Evolutionary conservation across 2,113 vertebrate species (phyloP), one percentile per base, ranked within the genome.

Genomic region (Lichenostomus cassidix): DNA sequence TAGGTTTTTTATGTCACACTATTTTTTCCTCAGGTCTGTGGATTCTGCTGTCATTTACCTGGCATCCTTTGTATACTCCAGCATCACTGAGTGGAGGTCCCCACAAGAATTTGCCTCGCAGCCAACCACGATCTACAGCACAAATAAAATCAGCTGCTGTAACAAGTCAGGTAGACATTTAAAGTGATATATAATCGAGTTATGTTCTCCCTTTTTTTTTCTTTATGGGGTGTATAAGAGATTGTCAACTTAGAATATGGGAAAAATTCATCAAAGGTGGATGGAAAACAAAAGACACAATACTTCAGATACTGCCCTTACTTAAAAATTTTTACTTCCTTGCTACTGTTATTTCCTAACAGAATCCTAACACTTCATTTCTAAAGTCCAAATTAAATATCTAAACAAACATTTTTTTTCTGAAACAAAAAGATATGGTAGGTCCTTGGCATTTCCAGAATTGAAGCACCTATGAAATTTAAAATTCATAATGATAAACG

Each of bases 21-120:
- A 1, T 20, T 58, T 24, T 58, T 85, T 77, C 64, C 58, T 74
- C 41, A 77, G 28, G 67, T 62, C 42, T 77, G 3, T 56, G 23
- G 70, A 49, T 87, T 55, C 46, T 62, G 15, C 68, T 83, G 28
- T 94, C 56, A 93, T 94, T 97, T 97, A 99, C 99, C 99, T 99
- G 93, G 99, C 98, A 96, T 99, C 99, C 97, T 99, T 99, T 15
- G 98, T 99, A 94, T 99, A 99, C 96, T 99, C 99, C 96, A 99
- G 94, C 98, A 99, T 98, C 68, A 99, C 99, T 11, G 99, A 99
- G 93, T 99, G 99, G 88, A 98, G 98, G 88, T 99, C 99, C n/a
- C 99, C 98, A 95, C 99, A 99, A n/a, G 98, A 98, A 95, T 98
- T 99, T 56, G 98, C 98, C 96, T 99, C 99, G 95, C 99, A 99